A percentile compares a stretch with the other conserved stretches of the same genome.
Conservation (phyloP, 2,113 vertebrate species). For the Isichthys henryi region DNA sequence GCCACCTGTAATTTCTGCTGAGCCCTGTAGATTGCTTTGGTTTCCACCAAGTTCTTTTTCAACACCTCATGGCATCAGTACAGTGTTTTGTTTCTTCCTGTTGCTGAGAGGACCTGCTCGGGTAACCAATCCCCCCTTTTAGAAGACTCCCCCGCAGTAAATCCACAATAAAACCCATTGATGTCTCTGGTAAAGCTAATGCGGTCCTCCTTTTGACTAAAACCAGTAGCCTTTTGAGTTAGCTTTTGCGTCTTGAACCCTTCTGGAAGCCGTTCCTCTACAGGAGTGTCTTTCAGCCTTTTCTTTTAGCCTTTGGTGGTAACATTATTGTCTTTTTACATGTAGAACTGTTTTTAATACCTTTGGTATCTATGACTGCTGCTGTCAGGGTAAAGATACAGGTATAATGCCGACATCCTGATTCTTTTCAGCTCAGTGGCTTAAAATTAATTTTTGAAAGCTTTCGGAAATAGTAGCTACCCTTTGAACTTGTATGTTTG, state of each 20-base stretch:
- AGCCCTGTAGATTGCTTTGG: not conserved
- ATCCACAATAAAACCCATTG: not conserved
- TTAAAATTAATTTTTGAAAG: not conserved
- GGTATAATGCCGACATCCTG: not conserved
- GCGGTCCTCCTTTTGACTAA: not conserved
- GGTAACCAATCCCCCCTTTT: not conserved
- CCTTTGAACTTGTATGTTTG: not conserved
- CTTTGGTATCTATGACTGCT: not conserved
- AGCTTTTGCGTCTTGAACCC: not conserved
- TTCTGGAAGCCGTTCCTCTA: not conserved
- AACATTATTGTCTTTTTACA: not conserved
- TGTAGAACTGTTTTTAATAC: not conserved
- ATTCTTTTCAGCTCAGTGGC: not conserved
- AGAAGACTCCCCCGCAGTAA: not conserved
- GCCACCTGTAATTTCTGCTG: not conserved
- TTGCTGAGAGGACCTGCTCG: not conserved
- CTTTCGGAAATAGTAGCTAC: not conserved
- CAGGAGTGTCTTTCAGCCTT: not conserved
- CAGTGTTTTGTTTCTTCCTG: not conserved
- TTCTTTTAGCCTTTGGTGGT: not conserved
- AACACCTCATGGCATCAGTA: not conserved
- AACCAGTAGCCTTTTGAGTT: not conserved
- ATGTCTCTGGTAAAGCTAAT: not conserved
- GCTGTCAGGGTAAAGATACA: not conserved
- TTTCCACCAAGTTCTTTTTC: not conserved